Conservation (phyloP, 2,113 vertebrate species). For the Notechis scutatus region DNA sequence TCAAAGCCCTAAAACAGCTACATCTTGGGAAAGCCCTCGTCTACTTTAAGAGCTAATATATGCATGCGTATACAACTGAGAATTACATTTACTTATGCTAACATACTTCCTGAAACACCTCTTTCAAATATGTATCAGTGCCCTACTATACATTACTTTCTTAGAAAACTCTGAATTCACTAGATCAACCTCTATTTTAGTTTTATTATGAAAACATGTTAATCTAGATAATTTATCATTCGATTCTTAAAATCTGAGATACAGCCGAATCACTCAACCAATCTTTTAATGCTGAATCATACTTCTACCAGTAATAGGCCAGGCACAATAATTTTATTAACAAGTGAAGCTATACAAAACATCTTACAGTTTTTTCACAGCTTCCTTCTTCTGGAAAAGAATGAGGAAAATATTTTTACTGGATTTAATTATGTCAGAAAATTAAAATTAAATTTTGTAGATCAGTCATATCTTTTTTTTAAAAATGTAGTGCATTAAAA, state of each 20-base stretch:
- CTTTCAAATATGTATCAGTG: neutral
- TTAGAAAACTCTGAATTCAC: neutral
- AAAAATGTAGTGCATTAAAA: conserved; percentile 36
- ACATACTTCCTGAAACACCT: neutral
- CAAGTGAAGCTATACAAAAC: neutral
- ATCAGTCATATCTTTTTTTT: conserved; percentile 49
- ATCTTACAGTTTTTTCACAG: neutral
- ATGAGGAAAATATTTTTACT: neutral
- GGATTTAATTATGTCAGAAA: neutral
- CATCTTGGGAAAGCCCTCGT: neutral
- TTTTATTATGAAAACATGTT: neutral
- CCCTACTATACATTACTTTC: neutral
- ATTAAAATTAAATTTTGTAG: neutral
- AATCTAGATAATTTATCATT: neutral
- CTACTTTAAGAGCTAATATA: neutral
- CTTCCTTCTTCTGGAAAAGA: neutral
- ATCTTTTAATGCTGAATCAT: neutral
- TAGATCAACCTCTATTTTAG: neutral
- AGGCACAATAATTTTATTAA: neutral
- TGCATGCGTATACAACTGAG: neutral
- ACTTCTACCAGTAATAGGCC: neutral
- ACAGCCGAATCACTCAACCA: neutral
- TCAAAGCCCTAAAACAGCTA: neutral
- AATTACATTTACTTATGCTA: neutral
- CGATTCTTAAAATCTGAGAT: neutral